Conservation (phyloP, 2,888 invertebrate species). For the Dicranocentrus wangi region DNA sequence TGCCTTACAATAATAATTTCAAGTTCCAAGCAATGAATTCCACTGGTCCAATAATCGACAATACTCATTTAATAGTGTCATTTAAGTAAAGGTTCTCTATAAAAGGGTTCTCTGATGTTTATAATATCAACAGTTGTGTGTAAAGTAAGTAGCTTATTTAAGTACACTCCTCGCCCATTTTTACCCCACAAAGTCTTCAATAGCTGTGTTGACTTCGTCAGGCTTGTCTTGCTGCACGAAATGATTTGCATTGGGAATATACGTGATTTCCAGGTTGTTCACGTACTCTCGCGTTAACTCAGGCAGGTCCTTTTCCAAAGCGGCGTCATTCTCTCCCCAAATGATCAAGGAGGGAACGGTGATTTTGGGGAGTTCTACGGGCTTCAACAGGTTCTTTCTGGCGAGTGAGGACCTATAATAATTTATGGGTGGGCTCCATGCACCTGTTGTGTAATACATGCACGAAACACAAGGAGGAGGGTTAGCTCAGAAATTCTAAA, state of each 20-base stretch:
- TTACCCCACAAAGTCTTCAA: slow-evolving; percentile 77
- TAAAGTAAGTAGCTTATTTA: too few relatives aligned
- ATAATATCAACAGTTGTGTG: too few relatives aligned
- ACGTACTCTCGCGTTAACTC: slow-evolving; percentile 75
- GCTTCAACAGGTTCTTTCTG: slow-evolving; percentile 14
- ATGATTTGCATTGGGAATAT: slow-evolving; percentile 77
- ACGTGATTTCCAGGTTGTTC: slow-evolving; percentile 75
- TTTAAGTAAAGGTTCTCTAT: too few relatives aligned
- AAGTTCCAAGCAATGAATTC: too few relatives aligned
- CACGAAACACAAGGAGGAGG: background rate
- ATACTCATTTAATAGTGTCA: too few relatives aligned
- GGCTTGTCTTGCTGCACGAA: slow-evolving; percentile 79
- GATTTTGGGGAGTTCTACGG: slow-evolving; percentile 69
- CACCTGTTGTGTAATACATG: slow-evolving; percentile 75
- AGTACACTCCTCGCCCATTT: too few relatives aligned
- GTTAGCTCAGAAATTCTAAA: background rate
- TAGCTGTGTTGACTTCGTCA: slow-evolving; percentile 77
- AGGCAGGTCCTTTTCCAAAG: slow-evolving; percentile 66
- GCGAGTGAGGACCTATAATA: slow-evolving; percentile 77
- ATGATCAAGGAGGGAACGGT: slow-evolving; percentile 75
- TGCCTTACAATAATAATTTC: too few relatives aligned
- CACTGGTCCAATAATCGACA: too few relatives aligned
- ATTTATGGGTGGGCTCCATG: slow-evolving; percentile 78
- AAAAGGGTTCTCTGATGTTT: too few relatives aligned
- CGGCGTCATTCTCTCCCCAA: slow-evolving; percentile 76